These are phyloP conservation scores for Nylanderia fulva DNA, from an alignment of 1,140 invertebrate species.

Conservation along the genomic window DNA sequence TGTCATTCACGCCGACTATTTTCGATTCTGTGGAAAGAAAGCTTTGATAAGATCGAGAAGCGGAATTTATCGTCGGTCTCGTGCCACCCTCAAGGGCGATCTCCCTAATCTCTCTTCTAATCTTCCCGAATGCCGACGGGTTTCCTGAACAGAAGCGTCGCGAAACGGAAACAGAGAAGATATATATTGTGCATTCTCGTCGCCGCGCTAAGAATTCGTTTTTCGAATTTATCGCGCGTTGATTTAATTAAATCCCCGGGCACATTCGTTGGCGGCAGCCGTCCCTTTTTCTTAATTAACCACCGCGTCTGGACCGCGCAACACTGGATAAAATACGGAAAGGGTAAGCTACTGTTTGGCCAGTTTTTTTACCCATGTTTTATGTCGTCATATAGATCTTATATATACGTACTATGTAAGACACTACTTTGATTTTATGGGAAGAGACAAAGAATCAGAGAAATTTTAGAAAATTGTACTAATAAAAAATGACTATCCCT, in stretches of 20 bases:
- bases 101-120: conserved; percentile 71
- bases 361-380: not conserved
- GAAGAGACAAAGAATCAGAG: not conserved
- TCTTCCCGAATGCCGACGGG: conserved; percentile 54
- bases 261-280: not conserved
- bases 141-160: conserved; percentile 35
- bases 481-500: not conserved
- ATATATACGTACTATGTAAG: not conserved
- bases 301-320: conserved; percentile 20
- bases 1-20: conserved; percentile 60
- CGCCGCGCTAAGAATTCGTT: conserved; percentile 65
- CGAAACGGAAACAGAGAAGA: conserved; percentile 1
- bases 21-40: conserved; percentile 53
- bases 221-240: conserved; percentile 78
- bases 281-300: conserved; percentile 71
- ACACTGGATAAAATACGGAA: conserved; percentile 8
- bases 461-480: not conserved
- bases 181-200: conserved; percentile 56
- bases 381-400: not conserved
- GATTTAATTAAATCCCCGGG: conserved; percentile 77
- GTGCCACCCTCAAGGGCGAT: conserved; percentile 36
- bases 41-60: conserved; percentile 72
- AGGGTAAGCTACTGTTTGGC: conserved; percentile 3
- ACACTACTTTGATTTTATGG: not conserved
- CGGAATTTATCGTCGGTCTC: conserved; percentile 70